Percentiles rank a stretch among this genome's conserved stretches.
Evolutionary conservation across 2,113 vertebrate genomes (phyloP).

Genomic region (Nothobranchius furzeri): DNA sequence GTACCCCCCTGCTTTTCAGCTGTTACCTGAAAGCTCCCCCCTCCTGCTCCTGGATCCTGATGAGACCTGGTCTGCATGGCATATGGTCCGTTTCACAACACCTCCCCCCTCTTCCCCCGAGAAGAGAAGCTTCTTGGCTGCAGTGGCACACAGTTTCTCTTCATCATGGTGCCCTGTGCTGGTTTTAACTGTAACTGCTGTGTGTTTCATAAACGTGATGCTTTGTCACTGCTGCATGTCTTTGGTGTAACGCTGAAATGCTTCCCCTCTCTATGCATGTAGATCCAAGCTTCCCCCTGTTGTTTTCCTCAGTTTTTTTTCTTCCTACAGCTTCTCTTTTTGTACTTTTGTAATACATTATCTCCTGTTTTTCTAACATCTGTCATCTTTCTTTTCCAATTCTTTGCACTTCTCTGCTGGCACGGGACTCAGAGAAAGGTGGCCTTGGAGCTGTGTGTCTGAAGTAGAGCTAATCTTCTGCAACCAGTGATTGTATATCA

Average conservation of each 20-base stretch:
- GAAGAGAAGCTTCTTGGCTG: neutral
- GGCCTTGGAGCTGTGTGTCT: slow-evolving; percentile 90
- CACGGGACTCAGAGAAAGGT: slow-evolving; percentile 88
- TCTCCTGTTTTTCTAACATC: slow-evolving; percentile 32
- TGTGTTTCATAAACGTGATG: slow-evolving; percentile 5
- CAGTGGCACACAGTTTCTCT: slow-evolving; percentile 1
- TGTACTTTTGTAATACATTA: slow-evolving; percentile 1
- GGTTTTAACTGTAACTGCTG: slow-evolving; percentile 7
- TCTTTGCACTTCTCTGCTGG: slow-evolving; percentile 73
- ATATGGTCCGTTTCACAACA: slow-evolving; percentile 42
- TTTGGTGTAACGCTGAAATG: slow-evolving; percentile 68
- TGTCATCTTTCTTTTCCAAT: slow-evolving; percentile 57
- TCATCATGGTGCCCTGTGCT: slow-evolving; percentile 24
- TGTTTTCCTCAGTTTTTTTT: slow-evolving; percentile 30
- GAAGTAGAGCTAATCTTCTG: slow-evolving; percentile 88
- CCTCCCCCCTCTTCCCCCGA: slow-evolving; percentile 1
- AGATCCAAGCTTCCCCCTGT: slow-evolving; percentile 20
- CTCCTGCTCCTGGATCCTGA: slow-evolving; percentile 37
- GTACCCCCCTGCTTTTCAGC: slow-evolving; percentile 45
- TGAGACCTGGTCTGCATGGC: slow-evolving; percentile 56
- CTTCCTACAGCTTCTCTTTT: slow-evolving; percentile 28
- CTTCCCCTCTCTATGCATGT: slow-evolving; percentile 60
- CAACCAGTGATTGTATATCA: slow-evolving; percentile 83
- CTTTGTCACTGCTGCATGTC: slow-evolving; percentile 63
- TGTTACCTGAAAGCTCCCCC: slow-evolving; percentile 4